Evolutionary conservation across 1,140 invertebrate genomes (phyloP).

Genomic region (Drosophila serrata): DNA sequence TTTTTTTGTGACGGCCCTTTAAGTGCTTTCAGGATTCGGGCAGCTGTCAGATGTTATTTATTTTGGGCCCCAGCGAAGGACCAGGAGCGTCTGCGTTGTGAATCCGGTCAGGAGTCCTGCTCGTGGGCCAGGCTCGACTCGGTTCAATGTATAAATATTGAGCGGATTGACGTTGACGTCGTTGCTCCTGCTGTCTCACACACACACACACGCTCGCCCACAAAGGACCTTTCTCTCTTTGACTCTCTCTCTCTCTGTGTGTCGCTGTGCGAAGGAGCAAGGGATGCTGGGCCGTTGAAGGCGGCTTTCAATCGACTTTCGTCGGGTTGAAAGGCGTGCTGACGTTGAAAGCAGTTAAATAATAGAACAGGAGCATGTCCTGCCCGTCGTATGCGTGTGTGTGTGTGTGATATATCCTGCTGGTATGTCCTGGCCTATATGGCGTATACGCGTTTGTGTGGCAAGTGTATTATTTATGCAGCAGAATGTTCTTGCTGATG

Average conservation of each 20-base stretch:
- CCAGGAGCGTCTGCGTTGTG: constrained; percentile 66
- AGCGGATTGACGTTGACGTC: constrained; percentile 77
- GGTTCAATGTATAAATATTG: constrained; percentile 73
- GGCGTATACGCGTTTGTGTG: constrained; percentile 49
- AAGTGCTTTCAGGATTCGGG: constrained; percentile 52
- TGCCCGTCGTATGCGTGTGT: constrained; percentile 30
- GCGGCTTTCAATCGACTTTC: constrained; percentile 77
- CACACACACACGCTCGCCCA: constrained; percentile 16
- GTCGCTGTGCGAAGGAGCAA: constrained; percentile 11
- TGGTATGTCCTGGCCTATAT: constrained; percentile 67
- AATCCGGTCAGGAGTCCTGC: constrained; percentile 40
- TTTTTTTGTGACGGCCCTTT: constrained; percentile 14
- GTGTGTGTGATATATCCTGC: constrained; percentile 28
- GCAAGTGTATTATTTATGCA: constrained; percentile 77
- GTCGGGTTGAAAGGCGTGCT: constrained; percentile 65
- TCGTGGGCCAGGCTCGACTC: constrained; percentile 48
- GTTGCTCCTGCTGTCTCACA: constrained; percentile 44
- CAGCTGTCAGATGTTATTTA: constrained; percentile 85
- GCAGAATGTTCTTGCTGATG: constrained; percentile 51
- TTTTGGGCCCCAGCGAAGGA: constrained; percentile 66
- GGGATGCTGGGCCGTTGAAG: constrained; percentile 74
- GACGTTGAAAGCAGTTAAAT: constrained; percentile 81
- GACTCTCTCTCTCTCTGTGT: constrained; percentile 13
- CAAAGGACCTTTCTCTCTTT: constrained; percentile 21
- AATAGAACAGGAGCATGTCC: constrained; percentile 69